Base-by-base conservation (phyloP, 2,113 vertebrate species). In the Lagopus leucura region DNA sequence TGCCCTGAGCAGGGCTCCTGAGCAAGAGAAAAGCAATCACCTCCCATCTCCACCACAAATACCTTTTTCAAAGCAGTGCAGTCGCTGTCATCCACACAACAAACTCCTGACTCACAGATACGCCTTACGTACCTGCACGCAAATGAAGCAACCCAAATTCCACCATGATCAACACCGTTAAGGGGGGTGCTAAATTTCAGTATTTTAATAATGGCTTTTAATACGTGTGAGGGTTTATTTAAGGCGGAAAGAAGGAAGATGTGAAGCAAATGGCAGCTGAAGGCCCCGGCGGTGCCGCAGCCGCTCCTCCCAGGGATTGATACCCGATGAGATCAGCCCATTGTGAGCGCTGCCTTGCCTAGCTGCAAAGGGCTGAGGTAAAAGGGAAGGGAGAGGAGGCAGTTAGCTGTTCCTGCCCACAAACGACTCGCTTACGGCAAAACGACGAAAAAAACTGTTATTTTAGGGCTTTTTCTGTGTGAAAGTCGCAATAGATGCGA, bases 401-500 rank as follows among this genome's bases (percentile, higher is more conserved):
- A 61, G 48, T 22, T 13, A 7, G 22, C 20, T 8, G 3, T 4
- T 84, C 8, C 6, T 4, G 11, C 10, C 47, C 8, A 2, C 28
- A 42, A 72, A 50, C 48, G 48, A 50, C 6, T 24, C 22, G 6
- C 48, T 24, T 50, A 50, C 6, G 21, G 22, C 21, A 11, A 6
- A 50, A 50, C 22, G 22, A 50, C 21, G 48, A 50, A 21, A 11
- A 22, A 47, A 47, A 47, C 22, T 12, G 3, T 13, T 2, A 7
- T 16, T 64, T n/a, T 16, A 50, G 21, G 83, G 58, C 5, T 36
- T 18, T 17, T 38, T 11, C 36, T 18, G 36, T 11, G n/a, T 1
- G 7, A 10, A 45, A 40, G 72, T 92, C 20, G 18, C 43, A 18
- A 58, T 5, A n/a, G 69, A 7, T 11, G 19, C 1, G 0, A 32